Percentiles rank a stretch among this genome's conserved stretches.
Evolutionary conservation across 2,797 vertebrate species (phyloP).

Genomic region (Decapterus maruadsi): DNA sequence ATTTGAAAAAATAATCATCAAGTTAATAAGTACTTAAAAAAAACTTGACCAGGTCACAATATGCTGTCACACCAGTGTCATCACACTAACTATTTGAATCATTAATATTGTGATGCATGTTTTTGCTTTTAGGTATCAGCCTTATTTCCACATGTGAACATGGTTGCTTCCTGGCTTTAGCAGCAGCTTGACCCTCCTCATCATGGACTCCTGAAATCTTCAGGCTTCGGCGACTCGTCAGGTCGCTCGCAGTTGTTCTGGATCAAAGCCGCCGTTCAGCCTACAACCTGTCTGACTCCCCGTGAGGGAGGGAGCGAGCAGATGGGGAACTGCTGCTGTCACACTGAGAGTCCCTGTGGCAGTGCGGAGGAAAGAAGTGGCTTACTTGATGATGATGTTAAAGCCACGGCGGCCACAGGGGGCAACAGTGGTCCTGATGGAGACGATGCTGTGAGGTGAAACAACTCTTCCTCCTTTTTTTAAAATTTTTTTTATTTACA

Average conservation of each 20-base stretch:
- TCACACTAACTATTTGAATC: background rate
- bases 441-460: slow-evolving; percentile 68
- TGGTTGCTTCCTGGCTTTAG: slow-evolving; percentile 20
- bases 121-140: slow-evolving; percentile 11
- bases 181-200: slow-evolving; percentile 32
- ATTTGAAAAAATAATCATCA: background rate
- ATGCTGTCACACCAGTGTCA: background rate
- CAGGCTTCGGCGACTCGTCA: slow-evolving; percentile 42
- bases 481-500: too few relatives aligned
- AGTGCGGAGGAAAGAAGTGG: slow-evolving; percentile 79
- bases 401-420: slow-evolving; percentile 39
- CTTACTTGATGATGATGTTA: slow-evolving; percentile 74
- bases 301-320: slow-evolving; percentile 55
- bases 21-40: background rate
- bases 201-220: slow-evolving; percentile 68
- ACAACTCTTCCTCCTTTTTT: background rate
- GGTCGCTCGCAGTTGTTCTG: slow-evolving; percentile 49
- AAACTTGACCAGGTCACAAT: background rate
- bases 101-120: background rate
- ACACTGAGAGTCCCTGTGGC: slow-evolving; percentile 72
- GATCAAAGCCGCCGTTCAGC: slow-evolving; percentile 43
- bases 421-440: slow-evolving; percentile 47
- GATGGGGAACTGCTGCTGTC: slow-evolving; percentile 85
- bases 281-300: slow-evolving; percentile 43
- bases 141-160: background rate